phyloP scores from a whole-genome alignment of 2,888 invertebrate species.

The Drymonia ruficornis region DNA sequence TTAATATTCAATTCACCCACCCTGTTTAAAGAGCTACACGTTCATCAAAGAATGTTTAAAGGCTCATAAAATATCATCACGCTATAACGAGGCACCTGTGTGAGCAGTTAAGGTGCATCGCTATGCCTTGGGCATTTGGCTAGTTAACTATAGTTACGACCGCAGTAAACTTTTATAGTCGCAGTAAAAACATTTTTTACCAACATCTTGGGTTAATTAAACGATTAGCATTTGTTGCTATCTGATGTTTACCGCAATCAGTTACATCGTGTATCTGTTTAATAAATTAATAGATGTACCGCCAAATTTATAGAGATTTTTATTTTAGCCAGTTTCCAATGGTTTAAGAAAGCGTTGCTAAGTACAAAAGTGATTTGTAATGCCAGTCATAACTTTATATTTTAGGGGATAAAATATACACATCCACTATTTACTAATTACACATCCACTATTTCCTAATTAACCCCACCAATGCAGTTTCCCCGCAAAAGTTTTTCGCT shows the following conservation, averaged over 20 bases:
- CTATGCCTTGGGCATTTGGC: slow-evolving; percentile 18
- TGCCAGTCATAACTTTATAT: no score
- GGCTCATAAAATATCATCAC: slow-evolving; percentile 41
- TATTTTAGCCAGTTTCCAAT: no score
- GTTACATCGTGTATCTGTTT: slow-evolving; percentile 19
- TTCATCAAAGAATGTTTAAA: slow-evolving; percentile 22
- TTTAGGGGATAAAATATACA: no score
- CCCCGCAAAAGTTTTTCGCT: not conserved
- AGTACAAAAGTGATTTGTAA: no score
- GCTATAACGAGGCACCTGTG: slow-evolving; percentile 34
- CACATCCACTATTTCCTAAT: no score
- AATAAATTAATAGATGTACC: slow-evolving; percentile 9
- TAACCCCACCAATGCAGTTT: not conserved
- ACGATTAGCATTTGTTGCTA: slow-evolving; percentile 39
- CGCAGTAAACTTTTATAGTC: slow-evolving; percentile 34
- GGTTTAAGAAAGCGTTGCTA: no score
- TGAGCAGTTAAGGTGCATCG: slow-evolving; percentile 31
- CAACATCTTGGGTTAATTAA: slow-evolving; percentile 40
- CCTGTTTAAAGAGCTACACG: not conserved
- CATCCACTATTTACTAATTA: no score
- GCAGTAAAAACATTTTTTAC: slow-evolving; percentile 38
- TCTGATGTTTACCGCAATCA: slow-evolving; percentile 25
- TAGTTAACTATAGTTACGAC: slow-evolving; percentile 35
- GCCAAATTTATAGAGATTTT: no score
- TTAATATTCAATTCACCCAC: slow-evolving; percentile 1